Percentiles rank a stretch among this genome's conserved stretches.
Evolutionary conservation across 2,888 invertebrate species (phyloP).

Genomic region (Xestia ashworthii): DNA sequence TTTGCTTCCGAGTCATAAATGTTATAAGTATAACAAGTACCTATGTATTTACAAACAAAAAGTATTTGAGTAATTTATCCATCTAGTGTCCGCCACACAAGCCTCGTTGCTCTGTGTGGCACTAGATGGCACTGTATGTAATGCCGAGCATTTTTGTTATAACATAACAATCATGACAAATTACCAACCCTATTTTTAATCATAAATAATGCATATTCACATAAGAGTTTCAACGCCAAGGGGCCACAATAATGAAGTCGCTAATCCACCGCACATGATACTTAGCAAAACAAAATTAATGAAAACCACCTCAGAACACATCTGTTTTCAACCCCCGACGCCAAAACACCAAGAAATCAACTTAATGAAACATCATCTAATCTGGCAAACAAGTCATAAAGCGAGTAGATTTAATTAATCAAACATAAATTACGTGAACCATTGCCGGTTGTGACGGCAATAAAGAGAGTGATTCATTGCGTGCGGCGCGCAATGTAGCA

Average conservation of each 20-base stretch:
- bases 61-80: no score
- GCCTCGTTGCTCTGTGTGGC: no score
- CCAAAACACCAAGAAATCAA: slow-evolving; percentile 53
- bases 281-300: slow-evolving; percentile 43
- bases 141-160: neutral
- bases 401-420: slow-evolving; percentile 64
- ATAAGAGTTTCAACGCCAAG: slow-evolving; percentile 12
- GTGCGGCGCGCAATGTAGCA: slow-evolving; percentile 62
- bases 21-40: no score
- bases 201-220: slow-evolving; percentile 2
- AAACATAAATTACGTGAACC: slow-evolving; percentile 58
- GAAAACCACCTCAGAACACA: slow-evolving; percentile 37
- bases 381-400: slow-evolving; percentile 65
- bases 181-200: slow-evolving; percentile 4
- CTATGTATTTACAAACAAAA: no score
- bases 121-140: no score
- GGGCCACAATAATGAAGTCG: slow-evolving; percentile 16
- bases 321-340: slow-evolving; percentile 8
- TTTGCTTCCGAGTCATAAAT: no score
- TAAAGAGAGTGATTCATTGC: slow-evolving; percentile 65
- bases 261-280: slow-evolving; percentile 26
- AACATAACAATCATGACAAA: neutral
- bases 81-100: no score
- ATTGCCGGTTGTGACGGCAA: slow-evolving; percentile 61
- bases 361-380: slow-evolving; percentile 58